Evolutionary conservation across 2,888 invertebrate genomes (phyloP), one percentile per base, ranked within the genome.

Genomic region (Morpho achilles): DNA sequence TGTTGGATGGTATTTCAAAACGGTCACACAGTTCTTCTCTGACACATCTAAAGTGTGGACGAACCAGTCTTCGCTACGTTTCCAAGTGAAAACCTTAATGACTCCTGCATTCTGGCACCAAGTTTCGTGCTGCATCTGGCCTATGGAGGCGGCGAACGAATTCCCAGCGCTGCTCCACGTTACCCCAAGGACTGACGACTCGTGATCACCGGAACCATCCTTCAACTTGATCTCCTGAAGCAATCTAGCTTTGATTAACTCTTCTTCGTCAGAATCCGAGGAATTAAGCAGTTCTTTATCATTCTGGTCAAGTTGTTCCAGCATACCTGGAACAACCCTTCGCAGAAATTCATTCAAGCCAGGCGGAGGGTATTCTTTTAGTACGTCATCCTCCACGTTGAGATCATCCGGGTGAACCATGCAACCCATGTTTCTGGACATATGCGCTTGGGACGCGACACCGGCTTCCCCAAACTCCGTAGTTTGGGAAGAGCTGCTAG

Each of bases 41-140:
- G 76, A 70, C 0, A 89, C 71, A 51, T 88, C 87, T 4, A 82
- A 58, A 0, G 69, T 61, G 44, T 80, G 79, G 0, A 78, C 74
- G 4, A 87, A 74, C 2, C 74, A 44, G 42, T 82, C 92, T 92
- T 75, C 92, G 92, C 84, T 92, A 2, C 79, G 69, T 62, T 82
- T 85, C 0, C 77, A 58, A 0, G 80, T 84, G 53, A 77, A 89
- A 5, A 89, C 71, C 6, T 81, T 72, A 8, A 89, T 80, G 7
- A 84, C 41, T 0, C 89, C 89, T 2, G 80, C 76, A 45, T 83
- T 80, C 0, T 82, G 75, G 44, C 88, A 89, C 87, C 89, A 89
- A 0, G 70, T 70, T 44, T 84, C 84, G 50, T 89, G 88, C 57
- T 84, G 82, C 5, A 71, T 58, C 8, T 73, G 69, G 0, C 89